Evolutionary conservation across 2,888 invertebrate species (phyloP).

Genomic region (Antheraea yamamai): DNA sequence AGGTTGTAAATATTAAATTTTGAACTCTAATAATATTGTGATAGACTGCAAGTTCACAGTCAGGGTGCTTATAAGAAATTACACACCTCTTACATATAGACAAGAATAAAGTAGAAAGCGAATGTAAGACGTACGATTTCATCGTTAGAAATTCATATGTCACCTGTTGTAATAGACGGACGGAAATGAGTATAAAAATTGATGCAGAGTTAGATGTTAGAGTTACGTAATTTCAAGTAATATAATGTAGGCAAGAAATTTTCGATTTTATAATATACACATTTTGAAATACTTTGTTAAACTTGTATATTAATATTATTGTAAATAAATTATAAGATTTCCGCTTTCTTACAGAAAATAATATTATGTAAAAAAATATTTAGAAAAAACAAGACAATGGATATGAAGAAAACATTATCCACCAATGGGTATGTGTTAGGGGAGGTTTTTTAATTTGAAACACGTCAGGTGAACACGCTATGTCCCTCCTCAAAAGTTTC

Average conservation of each 20-base stretch:
- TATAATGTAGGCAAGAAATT: not conserved
- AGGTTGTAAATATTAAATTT: constrained; percentile 14
- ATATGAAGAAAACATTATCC: not conserved
- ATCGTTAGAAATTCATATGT: constrained; percentile 11
- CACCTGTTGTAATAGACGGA: not conserved
- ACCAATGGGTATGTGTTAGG: constrained; percentile 13
- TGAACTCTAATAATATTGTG: constrained; percentile 7
- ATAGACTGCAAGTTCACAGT: not conserved
- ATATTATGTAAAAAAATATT: constrained; percentile 7
- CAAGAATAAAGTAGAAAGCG: constrained; percentile 40
- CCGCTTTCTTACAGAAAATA: not conserved
- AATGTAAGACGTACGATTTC: constrained; percentile 35
- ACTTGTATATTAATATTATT: not conserved
- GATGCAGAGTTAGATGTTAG: not conserved
- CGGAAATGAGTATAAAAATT: not conserved
- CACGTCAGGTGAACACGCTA: constrained; percentile 60
- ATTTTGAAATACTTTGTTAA: not conserved
- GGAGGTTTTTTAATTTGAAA: constrained; percentile 21
- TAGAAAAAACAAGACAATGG: constrained; percentile 19
- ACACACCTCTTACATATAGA: not conserved
- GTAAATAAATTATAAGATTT: too few relatives aligned
- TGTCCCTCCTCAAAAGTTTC: constrained; percentile 51
- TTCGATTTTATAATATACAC: not conserved
- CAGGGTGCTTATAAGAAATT: not conserved
- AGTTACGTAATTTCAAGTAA: not conserved